A percentile compares a stretch with the other conserved stretches of the same genome.
phyloP scores from a whole-genome alignment of 2,797 vertebrate species.

The Etheostoma nigrum region DNA sequence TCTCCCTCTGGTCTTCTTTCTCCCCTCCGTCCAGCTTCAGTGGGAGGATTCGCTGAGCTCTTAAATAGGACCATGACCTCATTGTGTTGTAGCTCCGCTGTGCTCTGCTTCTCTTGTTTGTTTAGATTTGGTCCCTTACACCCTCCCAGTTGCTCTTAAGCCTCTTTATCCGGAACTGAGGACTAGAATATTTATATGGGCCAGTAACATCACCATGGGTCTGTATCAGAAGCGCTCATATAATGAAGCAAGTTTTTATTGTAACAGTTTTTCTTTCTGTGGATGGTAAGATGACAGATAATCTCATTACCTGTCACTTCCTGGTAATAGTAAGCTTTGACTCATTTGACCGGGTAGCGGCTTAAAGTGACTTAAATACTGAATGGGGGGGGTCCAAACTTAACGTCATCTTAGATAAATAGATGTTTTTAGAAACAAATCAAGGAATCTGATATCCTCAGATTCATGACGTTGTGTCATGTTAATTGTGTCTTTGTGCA shows the following conservation, averaged over 20 bases:
- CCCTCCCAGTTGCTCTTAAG: slow-evolving; percentile 58
- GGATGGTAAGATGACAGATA: slow-evolving; percentile 25
- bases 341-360: slow-evolving; percentile 37
- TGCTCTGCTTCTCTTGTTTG: slow-evolving; percentile 75
- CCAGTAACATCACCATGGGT: background rate
- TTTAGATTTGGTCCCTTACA: slow-evolving; percentile 66
- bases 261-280: background rate
- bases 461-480: background rate
- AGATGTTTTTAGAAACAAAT: background rate
- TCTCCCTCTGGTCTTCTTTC: background rate
- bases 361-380: slow-evolving; percentile 17
- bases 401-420: background rate
- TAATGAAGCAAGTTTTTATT: no score
- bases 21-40: slow-evolving; percentile 14
- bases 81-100: slow-evolving; percentile 55
- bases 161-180: background rate
- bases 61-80: slow-evolving; percentile 78
- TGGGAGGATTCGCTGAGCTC: slow-evolving; percentile 52
- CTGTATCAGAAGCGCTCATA: background rate
- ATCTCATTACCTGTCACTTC: slow-evolving; percentile 73
- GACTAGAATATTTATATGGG: background rate
- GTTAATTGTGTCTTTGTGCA: background rate
- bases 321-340: slow-evolving; percentile 56
- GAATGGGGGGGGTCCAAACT: slow-evolving; percentile 9
- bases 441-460: background rate